A percentile compares a stretch with the other conserved stretches of the same genome.
These are phyloP conservation scores for Anabacerthia variegaticeps DNA, from an alignment of 2,797 vertebrate species.

Conservation along the genomic window DNA sequence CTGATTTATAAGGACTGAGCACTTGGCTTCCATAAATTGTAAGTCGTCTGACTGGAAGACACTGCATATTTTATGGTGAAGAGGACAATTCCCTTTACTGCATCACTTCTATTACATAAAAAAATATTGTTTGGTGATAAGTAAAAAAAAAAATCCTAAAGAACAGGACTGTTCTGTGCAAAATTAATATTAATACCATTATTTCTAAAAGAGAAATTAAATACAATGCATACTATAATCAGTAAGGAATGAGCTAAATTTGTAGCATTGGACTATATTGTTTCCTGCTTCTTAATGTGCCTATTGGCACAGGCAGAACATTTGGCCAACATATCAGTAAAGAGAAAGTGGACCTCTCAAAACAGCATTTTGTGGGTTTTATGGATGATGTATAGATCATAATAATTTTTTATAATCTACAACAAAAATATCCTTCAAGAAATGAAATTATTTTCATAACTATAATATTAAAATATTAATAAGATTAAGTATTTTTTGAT, in stretches of 20 bases:
- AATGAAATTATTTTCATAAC: neutral
- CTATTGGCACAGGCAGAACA: neutral
- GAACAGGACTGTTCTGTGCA: neutral
- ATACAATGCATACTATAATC: neutral
- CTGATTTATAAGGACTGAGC: neutral
- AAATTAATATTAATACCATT: neutral
- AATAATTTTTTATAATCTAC: neutral
- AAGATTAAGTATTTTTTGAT: neutral
- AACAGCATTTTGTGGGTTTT: neutral
- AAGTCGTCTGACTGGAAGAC: neutral
- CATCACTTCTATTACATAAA: neutral
- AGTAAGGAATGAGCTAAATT: neutral
- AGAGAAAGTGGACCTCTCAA: neutral
- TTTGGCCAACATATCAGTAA: neutral
- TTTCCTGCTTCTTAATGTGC: neutral
- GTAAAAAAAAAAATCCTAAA: neutral
- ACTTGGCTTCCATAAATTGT: neutral
- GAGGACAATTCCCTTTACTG: neutral
- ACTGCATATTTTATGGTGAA: neutral
- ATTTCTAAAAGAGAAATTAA: neutral
- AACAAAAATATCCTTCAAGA: neutral
- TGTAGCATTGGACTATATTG: neutral
- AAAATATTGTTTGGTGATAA: neutral
- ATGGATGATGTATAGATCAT: neutral
- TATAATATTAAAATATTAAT: neutral